Evolutionary conservation across 2,888 invertebrate genomes (phyloP), one percentile per base, ranked within the genome.

Genomic region (Heliconius ismenius): DNA sequence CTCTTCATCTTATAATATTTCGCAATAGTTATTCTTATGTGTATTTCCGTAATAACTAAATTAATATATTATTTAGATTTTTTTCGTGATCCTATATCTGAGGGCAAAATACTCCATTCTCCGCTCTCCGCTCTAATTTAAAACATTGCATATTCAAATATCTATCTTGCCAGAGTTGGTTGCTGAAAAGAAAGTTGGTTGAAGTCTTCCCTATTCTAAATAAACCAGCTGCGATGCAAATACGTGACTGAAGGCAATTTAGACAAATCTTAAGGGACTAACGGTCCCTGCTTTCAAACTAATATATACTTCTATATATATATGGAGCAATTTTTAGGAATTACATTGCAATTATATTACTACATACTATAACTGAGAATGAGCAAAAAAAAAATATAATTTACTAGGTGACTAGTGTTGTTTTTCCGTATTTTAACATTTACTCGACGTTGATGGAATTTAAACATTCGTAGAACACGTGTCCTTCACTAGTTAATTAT

Each of bases 401-500:
- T 58, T n/a, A n/a, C 9, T n/a, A 28, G 6, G n/a, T n/a, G 49
- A 28, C 21, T 28, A 43, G 15, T 54, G 3, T 32, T 13, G 1
- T 15, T 70, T 32, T 24, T 7, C 13, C n/a, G 3, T 32, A 26
- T 32, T 54, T 21, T 15, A 10, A 13, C n/a, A n/a, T 32, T 39
- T 21, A 26, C 36, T 58, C 9, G 28, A 60, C n/a, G 62, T 21
- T 54, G 4, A 63, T 69, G 4, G 24, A 75, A 75, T 75, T 54
- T 39, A 54, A 69, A 11, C 36, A 28, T 54, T 39, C 18, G 64
- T 36, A 39, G 10, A 24, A 70, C 62, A 49, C 63, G 70, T 39
- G 65, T 54, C 11, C 58, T 54, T 36, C 24, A n/a, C 32, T 65
- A 54, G 64, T 54, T 76, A 58, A 63, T 63, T 43, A 18, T 54